Evolutionary conservation across 37 sponge, comb jelly and placozoan genomes (phyloP).

Genomic region (Spongilla lacustris): DNA sequence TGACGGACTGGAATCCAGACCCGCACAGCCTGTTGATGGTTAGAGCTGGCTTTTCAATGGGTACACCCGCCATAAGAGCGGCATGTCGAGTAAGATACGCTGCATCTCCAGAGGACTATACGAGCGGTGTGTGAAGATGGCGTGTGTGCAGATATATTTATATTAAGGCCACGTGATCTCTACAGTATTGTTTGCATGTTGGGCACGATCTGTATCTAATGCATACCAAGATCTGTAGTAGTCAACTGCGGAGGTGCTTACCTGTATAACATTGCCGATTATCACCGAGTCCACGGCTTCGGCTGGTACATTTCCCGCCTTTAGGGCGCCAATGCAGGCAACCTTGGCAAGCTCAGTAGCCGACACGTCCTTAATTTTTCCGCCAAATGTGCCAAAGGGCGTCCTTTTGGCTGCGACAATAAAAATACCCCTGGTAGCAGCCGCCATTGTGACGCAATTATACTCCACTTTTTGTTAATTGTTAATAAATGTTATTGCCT

Average conservation of each 20-base stretch:
- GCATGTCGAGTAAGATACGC: slow-evolving; percentile 87
- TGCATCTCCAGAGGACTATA: slow-evolving; percentile 82
- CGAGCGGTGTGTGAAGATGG: background rate
- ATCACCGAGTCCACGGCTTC: slow-evolving; percentile 83
- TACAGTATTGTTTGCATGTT: no score
- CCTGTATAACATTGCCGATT: slow-evolving; percentile 89
- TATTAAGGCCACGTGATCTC: no score
- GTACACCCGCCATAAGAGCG: slow-evolving; percentile 82
- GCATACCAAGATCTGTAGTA: background rate
- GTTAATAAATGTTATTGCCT: no score
- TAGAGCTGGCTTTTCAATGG: slow-evolving; percentile 69
- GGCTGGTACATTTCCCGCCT: slow-evolving; percentile 67
- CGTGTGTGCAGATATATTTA: no score
- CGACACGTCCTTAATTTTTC: slow-evolving; percentile 74
- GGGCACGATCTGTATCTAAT: background rate
- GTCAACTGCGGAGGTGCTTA: background rate
- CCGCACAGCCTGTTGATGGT: slow-evolving; percentile 97
- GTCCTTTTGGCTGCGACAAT: slow-evolving; percentile 98
- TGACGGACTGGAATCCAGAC: slow-evolving; percentile 95
- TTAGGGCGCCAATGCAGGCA: slow-evolving; percentile 83
- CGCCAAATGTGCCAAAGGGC: slow-evolving; percentile 96
- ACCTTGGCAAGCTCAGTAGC: slow-evolving; percentile 84
- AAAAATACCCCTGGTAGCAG: slow-evolving; percentile 70
- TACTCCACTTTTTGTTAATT: background rate
- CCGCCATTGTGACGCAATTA: slow-evolving; percentile 11